phyloP scores from a whole-genome alignment of 1,140 invertebrate species.

The Aphelenchoides fujianensis region DNA sequence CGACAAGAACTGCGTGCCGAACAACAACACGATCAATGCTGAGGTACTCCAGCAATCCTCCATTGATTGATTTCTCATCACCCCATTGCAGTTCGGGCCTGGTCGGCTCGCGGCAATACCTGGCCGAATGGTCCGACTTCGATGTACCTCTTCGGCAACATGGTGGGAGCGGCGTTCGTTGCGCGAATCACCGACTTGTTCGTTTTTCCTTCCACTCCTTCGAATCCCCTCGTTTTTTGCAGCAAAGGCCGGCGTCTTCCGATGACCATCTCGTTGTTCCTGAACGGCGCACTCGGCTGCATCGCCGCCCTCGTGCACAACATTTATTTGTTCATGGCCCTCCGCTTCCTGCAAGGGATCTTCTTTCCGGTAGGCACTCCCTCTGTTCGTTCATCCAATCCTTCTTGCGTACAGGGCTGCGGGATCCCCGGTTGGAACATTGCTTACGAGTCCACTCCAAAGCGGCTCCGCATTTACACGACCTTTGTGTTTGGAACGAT shows the following conservation, averaged over 20 bases:
- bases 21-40: constrained; percentile 21
- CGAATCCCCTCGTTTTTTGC: no score
- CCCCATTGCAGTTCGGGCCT: constrained; percentile 26
- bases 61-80: constrained; percentile 25
- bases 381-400: no score
- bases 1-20: not conserved
- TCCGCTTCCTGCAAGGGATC: constrained; percentile 43
- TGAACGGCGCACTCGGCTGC: constrained; percentile 32
- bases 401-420: constrained; percentile 46
- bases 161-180: constrained; percentile 21
- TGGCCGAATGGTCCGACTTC: constrained; percentile 32
- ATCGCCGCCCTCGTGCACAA: constrained; percentile 22
- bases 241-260: constrained; percentile 37
- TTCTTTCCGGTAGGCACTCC: constrained; percentile 38
- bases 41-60: constrained; percentile 21
- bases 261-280: constrained; percentile 23
- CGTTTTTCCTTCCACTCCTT: no score
- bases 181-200: constrained; percentile 3
- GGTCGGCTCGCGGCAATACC: not conserved
- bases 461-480: constrained; percentile 45
- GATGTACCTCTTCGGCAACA: constrained; percentile 28
- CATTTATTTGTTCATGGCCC: constrained; percentile 36
- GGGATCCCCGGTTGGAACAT: constrained; percentile 48
- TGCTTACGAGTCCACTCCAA: constrained; percentile 50
- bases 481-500: constrained; percentile 49